phyloP scores from a whole-genome alignment of 1,140 invertebrate species.

The Plectrocnemia conspersa region DNA sequence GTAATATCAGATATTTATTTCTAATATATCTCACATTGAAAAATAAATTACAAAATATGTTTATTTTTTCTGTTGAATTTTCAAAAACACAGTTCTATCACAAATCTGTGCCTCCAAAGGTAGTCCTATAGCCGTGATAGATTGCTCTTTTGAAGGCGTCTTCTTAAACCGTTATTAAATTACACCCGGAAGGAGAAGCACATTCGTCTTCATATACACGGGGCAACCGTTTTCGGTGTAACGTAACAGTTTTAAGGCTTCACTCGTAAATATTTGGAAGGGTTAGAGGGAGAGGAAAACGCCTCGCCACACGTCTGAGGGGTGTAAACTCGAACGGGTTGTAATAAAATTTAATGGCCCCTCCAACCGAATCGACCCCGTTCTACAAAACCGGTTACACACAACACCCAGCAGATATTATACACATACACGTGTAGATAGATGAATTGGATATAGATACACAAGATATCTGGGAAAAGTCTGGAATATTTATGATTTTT shows the following conservation, averaged over 20 bases:
- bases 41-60: too few relatives aligned
- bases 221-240: too few relatives aligned
- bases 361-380: conserved; percentile 6
- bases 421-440: too few relatives aligned
- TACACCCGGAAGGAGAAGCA: conserved; percentile 10
- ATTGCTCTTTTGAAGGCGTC: not conserved
- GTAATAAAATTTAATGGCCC: conserved; percentile 25
- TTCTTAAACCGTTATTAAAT: conserved; percentile 20
- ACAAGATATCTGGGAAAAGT: too few relatives aligned
- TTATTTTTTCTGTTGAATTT: conserved; percentile 11
- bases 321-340: conserved; percentile 20
- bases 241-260: conserved; percentile 15
- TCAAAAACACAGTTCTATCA: conserved; percentile 13
- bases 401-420: too few relatives aligned
- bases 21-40: too few relatives aligned
- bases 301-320: conserved; percentile 15
- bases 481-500: too few relatives aligned
- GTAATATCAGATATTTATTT: too few relatives aligned
- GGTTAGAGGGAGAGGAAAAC: not conserved
- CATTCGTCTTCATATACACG: conserved; percentile 12
- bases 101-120: not conserved
- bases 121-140: not conserved
- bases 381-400: conserved; percentile 19
- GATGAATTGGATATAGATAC: too few relatives aligned
- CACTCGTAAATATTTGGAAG: conserved; percentile 22